These are phyloP conservation scores for Rhinopithecus roxellana DNA, from an alignment of 2,113 vertebrate species.

Conservation along the genomic window DNA sequence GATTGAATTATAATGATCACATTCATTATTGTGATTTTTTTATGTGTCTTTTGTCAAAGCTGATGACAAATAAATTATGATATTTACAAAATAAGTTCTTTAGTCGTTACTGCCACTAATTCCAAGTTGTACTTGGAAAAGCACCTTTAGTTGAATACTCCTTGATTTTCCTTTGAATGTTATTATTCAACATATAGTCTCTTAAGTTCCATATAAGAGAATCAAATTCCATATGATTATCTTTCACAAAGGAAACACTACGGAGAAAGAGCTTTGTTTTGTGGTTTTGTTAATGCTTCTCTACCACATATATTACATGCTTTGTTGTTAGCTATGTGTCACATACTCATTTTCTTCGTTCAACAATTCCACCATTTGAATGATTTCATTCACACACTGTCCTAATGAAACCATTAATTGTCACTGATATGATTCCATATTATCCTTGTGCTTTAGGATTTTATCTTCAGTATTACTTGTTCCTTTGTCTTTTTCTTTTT, in stretches of 20 bases:
- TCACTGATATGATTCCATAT: not conserved
- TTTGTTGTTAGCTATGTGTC: not conserved
- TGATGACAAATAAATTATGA: not conserved
- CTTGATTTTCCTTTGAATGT: conserved; percentile 6
- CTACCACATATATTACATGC: not conserved
- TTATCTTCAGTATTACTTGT: not conserved
- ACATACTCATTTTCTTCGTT: not conserved
- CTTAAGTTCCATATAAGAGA: not conserved
- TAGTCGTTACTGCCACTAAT: conserved; percentile 8
- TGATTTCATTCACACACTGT: not conserved
- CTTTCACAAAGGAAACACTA: not conserved
- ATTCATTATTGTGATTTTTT: not conserved
- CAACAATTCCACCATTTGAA: not conserved
- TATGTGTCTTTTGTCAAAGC: conserved; percentile 5
- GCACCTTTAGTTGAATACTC: not conserved
- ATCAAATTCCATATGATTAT: not conserved
- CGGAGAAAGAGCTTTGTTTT: not conserved
- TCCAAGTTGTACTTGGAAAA: conserved; percentile 26
- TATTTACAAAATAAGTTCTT: conserved; percentile 16
- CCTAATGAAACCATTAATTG: not conserved
- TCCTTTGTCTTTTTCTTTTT: not conserved
- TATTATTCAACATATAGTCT: not conserved
- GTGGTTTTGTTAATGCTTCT: not conserved
- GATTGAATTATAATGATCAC: not conserved
- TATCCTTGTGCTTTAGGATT: not conserved